phyloP scores from a whole-genome alignment of 2,888 invertebrate species.

The Limnephilus lunatus region DNA sequence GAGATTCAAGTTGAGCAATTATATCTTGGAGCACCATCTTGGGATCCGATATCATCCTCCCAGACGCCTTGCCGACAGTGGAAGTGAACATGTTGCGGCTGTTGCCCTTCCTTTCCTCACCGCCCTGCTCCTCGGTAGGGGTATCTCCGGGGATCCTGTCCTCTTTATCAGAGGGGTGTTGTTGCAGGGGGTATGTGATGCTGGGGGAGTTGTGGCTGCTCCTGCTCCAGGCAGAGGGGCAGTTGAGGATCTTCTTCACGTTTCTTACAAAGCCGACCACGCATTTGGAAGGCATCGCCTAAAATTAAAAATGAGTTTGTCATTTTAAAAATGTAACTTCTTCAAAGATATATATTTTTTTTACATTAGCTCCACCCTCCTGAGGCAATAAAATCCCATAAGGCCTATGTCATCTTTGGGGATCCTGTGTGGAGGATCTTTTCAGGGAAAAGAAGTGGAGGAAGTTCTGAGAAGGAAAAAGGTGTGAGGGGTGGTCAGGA shows the following conservation, averaged over 20 bases:
- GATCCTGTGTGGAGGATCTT: no score
- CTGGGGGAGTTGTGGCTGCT: constrained; percentile 18
- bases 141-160: background rate
- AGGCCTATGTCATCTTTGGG: no score
- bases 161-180: constrained; percentile 22
- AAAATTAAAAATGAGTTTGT: constrained; percentile 66
- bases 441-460: no score
- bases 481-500: no score
- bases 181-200: constrained; percentile 59
- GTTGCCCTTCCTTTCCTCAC: constrained; percentile 67
- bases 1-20: constrained; percentile 83
- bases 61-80: constrained; percentile 75
- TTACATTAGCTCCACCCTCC: no score
- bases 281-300: constrained; percentile 74
- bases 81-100: constrained; percentile 73
- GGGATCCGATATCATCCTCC: constrained; percentile 75
- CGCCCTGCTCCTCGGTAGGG: constrained; percentile 50
- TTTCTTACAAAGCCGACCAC: constrained; percentile 73
- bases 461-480: no score
- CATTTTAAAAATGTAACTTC: background rate
- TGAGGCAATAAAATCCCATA: no score
- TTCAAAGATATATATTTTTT: no score
- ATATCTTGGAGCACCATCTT: constrained; percentile 82
- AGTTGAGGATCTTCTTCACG: constrained; percentile 75
- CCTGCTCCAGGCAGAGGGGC: constrained; percentile 68